Evolutionary conservation across 2,888 invertebrate species (phyloP).

Genomic region (Chrysolina haemoptera): DNA sequence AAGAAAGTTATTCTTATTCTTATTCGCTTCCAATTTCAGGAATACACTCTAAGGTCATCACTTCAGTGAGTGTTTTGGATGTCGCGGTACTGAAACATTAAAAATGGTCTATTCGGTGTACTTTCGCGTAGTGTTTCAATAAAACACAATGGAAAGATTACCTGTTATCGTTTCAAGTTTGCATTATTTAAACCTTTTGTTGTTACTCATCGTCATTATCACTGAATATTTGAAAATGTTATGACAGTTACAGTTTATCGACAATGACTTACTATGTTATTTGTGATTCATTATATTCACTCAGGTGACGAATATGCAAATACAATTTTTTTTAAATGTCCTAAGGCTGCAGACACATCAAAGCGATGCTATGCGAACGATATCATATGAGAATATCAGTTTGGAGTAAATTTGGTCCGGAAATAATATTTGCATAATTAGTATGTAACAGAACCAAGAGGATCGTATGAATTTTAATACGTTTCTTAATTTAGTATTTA

Average conservation of each 20-base stretch:
- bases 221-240: not conserved
- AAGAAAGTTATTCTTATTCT: no score
- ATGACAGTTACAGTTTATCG: not conserved
- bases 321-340: not conserved
- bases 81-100: not conserved
- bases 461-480: no score
- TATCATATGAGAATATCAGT: no score
- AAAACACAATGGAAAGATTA: constrained; percentile 5
- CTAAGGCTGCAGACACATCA: no score
- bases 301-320: not conserved
- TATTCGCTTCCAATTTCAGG: no score
- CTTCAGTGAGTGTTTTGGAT: no score
- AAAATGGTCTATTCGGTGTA: not conserved
- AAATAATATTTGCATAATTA: no score
- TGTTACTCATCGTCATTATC: not conserved
- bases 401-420: no score
- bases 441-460: no score
- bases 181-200: constrained; percentile 2
- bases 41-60: no score
- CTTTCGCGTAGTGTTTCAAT: constrained; percentile 3
- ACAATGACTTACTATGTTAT: constrained; percentile 16
- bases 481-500: no score
- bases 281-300: constrained; percentile 4
- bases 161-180: constrained; percentile 11
- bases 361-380: no score